Evolutionary conservation across 2,113 vertebrate genomes (phyloP).

Genomic region (Scomber japonicus): DNA sequence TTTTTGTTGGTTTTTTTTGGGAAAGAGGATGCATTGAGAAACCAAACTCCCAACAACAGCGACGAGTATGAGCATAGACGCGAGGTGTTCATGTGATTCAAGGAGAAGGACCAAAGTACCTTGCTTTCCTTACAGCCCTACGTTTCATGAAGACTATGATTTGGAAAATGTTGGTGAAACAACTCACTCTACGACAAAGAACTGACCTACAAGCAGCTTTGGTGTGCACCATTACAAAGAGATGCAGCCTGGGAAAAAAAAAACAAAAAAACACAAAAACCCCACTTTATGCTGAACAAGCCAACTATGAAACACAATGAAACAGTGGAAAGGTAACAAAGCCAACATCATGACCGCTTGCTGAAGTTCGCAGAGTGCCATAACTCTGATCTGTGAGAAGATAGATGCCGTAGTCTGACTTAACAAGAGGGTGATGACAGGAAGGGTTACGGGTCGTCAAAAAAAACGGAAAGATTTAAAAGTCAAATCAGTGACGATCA

Average conservation of each 20-base stretch:
- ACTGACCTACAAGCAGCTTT: constrained; percentile 76
- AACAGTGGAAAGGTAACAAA: constrained; percentile 53
- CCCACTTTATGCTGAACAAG: constrained; percentile 40
- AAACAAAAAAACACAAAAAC: background rate
- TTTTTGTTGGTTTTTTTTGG: background rate
- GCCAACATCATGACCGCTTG: constrained; percentile 44
- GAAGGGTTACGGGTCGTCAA: too few species aligned
- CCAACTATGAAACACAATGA: constrained; percentile 51
- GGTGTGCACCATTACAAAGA: constrained; percentile 71
- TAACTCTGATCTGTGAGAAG: constrained; percentile 32
- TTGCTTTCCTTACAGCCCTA: constrained; percentile 75
- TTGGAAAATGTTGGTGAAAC: constrained; percentile 1
- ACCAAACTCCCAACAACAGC: constrained; percentile 24
- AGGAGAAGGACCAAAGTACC: constrained; percentile 65
- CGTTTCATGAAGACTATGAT: constrained; percentile 60
- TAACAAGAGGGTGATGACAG: constrained; percentile 2
- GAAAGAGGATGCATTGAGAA: constrained; percentile 40
- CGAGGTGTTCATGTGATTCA: constrained; percentile 44
- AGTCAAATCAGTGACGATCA: constrained; percentile 50
- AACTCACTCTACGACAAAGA: constrained; percentile 40
- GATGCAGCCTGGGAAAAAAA: constrained; percentile 57
- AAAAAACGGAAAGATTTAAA: background rate
- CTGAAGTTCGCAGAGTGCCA: constrained; percentile 43
- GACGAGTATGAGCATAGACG: constrained; percentile 1
- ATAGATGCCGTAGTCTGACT: constrained; percentile 10